Evolutionary conservation across 2,113 vertebrate genomes (phyloP).

Genomic region (Ondatra zibethicus): DNA sequence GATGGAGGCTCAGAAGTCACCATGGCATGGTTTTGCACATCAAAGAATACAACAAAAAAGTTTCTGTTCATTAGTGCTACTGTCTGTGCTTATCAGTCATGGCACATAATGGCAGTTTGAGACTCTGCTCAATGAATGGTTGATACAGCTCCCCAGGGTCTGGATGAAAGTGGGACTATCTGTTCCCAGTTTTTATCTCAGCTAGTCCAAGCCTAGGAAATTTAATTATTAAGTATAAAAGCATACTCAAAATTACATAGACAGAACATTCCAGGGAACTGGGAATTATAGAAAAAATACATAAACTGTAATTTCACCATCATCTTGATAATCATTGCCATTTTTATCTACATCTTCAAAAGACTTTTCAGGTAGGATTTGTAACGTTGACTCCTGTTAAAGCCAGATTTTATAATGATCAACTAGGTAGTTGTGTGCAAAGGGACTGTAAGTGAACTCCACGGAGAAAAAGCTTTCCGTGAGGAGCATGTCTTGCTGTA

Average conservation of each 20-base stretch:
- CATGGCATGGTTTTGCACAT: fast-evolving
- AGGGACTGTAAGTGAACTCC: background rate
- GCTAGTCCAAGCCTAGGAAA: background rate
- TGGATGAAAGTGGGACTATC: fast-evolving
- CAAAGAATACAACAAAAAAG: background rate
- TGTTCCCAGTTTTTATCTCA: background rate
- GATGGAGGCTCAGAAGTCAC: background rate
- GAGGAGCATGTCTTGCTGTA: background rate
- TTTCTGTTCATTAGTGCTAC: background rate
- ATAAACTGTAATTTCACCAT: background rate
- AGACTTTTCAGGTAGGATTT: background rate
- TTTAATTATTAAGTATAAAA: background rate
- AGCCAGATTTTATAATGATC: background rate
- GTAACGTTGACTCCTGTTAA: background rate
- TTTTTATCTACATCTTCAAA: background rate
- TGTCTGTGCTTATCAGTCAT: background rate
- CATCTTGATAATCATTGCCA: background rate
- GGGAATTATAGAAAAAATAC: background rate
- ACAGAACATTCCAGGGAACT: conserved; percentile 21
- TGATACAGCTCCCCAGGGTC: background rate
- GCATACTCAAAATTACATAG: background rate
- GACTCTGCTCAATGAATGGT: background rate
- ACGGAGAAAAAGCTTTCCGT: background rate
- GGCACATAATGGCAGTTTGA: background rate
- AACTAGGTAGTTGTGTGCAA: background rate